Conservation (phyloP, 2,888 invertebrate species). For the Calliopum simillimum region DNA sequence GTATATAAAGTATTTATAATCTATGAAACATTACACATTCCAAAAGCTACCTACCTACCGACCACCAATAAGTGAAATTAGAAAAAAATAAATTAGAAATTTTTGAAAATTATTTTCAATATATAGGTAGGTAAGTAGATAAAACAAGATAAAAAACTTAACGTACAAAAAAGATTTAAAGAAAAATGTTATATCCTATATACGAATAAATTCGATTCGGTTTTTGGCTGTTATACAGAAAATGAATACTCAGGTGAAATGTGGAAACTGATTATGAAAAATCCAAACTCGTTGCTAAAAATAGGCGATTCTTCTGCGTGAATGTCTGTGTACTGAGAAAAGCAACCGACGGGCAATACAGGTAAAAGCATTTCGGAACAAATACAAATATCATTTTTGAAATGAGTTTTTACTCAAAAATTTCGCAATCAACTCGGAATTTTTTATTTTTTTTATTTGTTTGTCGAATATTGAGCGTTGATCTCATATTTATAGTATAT, state of each 20-base stretch:
- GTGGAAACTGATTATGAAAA: conserved; percentile 53
- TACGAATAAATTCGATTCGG: neutral
- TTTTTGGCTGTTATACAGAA: neutral
- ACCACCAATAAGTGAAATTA: conserved; percentile 24
- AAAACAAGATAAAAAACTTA: conserved; percentile 34
- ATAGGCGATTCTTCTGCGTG: conserved; percentile 54
- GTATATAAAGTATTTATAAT: conserved; percentile 49
- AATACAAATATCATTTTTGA: conserved; percentile 2
- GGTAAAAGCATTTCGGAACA: conserved; percentile 16
- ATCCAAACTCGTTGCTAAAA: conserved; percentile 56
- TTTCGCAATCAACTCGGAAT: conserved; percentile 36
- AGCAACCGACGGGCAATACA: conserved; percentile 8
- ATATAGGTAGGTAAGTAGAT: conserved; percentile 26
- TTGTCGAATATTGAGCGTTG: conserved; percentile 49
- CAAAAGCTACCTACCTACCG: conserved; percentile 47
- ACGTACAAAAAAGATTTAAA: conserved; percentile 5
- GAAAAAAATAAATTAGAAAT: conserved; percentile 32
- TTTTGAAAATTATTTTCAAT: conserved; percentile 12
- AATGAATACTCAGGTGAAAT: conserved; percentile 60
- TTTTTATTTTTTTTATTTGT: conserved; percentile 38
- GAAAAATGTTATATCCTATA: conserved; percentile 12
- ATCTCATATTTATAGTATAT: conserved; percentile 6
- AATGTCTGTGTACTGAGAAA: neutral
- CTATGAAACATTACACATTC: conserved; percentile 65
- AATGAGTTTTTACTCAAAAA: conserved; percentile 18